These are phyloP conservation scores for Caenorhabditis latens DNA, from an alignment of 1,140 invertebrate genomes.

Conservation along the genomic window DNA sequence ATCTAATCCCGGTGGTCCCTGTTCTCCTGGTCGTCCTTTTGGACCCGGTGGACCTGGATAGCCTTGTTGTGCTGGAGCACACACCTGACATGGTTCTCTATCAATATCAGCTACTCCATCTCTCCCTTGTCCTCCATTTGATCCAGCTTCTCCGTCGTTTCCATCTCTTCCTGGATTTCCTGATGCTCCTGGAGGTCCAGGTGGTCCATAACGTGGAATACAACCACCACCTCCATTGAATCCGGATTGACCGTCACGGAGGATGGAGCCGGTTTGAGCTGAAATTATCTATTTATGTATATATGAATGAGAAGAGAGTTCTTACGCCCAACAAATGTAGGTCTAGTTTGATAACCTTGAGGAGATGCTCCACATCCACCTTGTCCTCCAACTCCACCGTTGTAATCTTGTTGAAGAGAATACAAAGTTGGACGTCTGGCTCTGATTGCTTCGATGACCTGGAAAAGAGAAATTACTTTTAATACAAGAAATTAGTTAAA, in stretches of 20 bases:
- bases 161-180: slow-evolving; percentile 36
- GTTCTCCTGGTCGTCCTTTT: slow-evolving; percentile 28
- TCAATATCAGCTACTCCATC: slow-evolving; percentile 43
- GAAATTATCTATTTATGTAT: background rate
- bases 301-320: background rate
- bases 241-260: slow-evolving; percentile 23
- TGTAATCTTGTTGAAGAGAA: slow-evolving; percentile 42
- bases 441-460: slow-evolving; percentile 26
- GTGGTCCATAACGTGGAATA: slow-evolving; percentile 35
- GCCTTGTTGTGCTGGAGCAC: slow-evolving; percentile 47
- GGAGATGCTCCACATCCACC: slow-evolving; percentile 10
- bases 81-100: slow-evolving; percentile 39
- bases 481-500: background rate
- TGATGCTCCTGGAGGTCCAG: slow-evolving; percentile 21
- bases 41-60: slow-evolving; percentile 38
- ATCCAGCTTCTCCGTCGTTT: slow-evolving; percentile 28
- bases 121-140: slow-evolving; percentile 30
- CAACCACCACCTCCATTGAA: slow-evolving; percentile 39
- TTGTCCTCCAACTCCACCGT: background rate
- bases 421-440: slow-evolving; percentile 41
- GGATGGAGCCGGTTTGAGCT: slow-evolving; percentile 10
- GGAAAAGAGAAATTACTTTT: background rate
- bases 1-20: slow-evolving; percentile 27
- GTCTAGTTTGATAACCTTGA: slow-evolving; percentile 27
- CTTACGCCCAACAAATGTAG: slow-evolving; percentile 18